Evolutionary conservation across 2,888 invertebrate species (phyloP).

Genomic region (Synergus umbraculus): DNA sequence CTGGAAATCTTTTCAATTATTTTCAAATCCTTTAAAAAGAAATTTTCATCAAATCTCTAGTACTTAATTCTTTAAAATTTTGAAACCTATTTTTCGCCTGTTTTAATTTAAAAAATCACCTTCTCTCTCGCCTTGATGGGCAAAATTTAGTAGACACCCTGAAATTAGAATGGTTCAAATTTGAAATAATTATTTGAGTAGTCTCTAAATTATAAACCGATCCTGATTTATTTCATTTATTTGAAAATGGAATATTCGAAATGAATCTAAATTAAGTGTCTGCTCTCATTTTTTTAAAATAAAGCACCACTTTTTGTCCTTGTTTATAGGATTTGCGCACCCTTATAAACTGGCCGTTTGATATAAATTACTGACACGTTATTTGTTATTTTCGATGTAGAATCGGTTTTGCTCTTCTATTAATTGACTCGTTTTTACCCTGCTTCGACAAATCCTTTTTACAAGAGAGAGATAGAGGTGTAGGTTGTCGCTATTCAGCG

Average conservation of each 20-base stretch:
- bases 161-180: too few species aligned
- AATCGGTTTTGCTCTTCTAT: constrained; percentile 26
- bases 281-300: not conserved
- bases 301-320: not conserved
- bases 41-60: too few species aligned
- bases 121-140: too few species aligned
- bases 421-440: constrained; percentile 43
- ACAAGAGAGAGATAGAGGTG: constrained; percentile 35
- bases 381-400: not conserved
- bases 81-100: too few species aligned
- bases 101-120: too few species aligned
- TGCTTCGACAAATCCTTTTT: constrained; percentile 44
- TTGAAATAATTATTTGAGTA: too few species aligned
- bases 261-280: not conserved
- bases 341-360: not conserved
- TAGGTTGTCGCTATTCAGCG: constrained; percentile 43
- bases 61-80: too few species aligned
- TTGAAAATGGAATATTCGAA: too few species aligned
- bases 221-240: too few species aligned
- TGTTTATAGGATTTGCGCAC: not conserved
- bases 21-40: too few species aligned
- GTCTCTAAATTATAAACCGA: too few species aligned
- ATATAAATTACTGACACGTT: not conserved
- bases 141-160: too few species aligned
- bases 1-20: not conserved